Evolutionary conservation across 37 sponge, comb jelly and placozoan species (phyloP).

Genomic region (Amphimedon queenslandica): DNA sequence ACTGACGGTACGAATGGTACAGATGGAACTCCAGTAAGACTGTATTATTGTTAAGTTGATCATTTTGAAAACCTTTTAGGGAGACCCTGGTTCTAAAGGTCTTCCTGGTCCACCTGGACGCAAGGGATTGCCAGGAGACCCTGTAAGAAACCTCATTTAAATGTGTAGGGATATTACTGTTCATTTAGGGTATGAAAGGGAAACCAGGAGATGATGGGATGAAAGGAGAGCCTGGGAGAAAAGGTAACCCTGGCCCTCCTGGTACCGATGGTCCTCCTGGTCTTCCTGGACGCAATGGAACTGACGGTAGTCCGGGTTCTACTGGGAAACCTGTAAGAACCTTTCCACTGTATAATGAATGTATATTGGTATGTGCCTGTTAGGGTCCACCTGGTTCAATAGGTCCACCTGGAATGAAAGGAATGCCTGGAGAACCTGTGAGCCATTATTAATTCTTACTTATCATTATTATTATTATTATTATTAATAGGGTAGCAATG

Average conservation of each 20-base stretch:
- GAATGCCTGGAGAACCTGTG: too few species aligned
- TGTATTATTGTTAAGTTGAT: background rate
- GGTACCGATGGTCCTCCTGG: background rate
- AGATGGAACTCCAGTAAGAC: background rate
- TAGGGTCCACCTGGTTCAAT: background rate
- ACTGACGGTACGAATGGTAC: background rate
- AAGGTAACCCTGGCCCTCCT: background rate
- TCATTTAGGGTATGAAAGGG: background rate
- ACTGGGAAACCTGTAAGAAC: background rate
- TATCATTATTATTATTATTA: background rate
- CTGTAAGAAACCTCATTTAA: too few species aligned
- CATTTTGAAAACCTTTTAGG: background rate
- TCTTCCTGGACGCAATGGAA: background rate
- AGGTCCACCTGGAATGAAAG: background rate
- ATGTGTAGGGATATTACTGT: background rate
- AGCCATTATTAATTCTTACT: too few species aligned
- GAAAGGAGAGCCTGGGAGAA: background rate
- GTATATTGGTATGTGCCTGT: background rate
- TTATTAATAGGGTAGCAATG: background rate
- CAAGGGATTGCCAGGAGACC: background rate
- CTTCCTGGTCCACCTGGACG: slow-evolving; percentile 9
- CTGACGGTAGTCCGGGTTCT: background rate
- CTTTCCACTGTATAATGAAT: background rate
- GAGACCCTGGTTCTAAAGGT: background rate
- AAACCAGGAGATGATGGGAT: slow-evolving; percentile 6